These are phyloP conservation scores for Chiloscyllium plagiosum DNA, from an alignment of 2,113 vertebrate genomes.

Conservation along the genomic window DNA sequence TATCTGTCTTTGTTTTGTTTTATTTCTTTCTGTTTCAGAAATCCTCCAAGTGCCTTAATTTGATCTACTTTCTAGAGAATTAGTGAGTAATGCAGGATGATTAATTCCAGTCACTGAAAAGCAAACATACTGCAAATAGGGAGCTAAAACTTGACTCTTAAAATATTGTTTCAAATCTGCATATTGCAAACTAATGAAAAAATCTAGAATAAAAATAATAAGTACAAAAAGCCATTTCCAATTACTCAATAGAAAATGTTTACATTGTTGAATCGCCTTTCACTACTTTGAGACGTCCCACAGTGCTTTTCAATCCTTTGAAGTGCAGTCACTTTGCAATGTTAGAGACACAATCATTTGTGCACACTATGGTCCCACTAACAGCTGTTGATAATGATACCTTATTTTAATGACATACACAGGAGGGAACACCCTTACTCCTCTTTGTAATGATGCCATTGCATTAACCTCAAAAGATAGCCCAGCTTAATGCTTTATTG, in stretches of 20 bases:
- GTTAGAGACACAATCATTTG: background rate
- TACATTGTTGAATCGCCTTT: background rate
- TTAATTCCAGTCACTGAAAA: slow-evolving; percentile 1
- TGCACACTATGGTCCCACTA: background rate
- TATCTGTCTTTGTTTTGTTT: background rate
- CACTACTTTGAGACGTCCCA: background rate
- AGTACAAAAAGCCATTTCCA: background rate
- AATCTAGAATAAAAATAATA: background rate
- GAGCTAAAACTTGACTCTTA: background rate
- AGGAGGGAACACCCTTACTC: background rate
- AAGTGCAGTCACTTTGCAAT: background rate
- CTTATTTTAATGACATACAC: background rate
- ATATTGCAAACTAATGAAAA: background rate
- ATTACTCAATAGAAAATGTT: background rate
- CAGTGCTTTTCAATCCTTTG: background rate
- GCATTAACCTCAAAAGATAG: background rate
- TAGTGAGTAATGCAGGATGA: background rate
- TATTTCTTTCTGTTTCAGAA: background rate
- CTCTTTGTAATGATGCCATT: background rate
- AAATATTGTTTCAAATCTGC: background rate
- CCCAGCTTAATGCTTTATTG: background rate
- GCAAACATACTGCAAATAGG: background rate
- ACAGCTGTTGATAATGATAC: background rate
- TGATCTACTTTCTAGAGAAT: background rate
- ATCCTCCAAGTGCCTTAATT: background rate